These are phyloP conservation scores for Isichthys henryi DNA, from an alignment of 2,113 vertebrate species.

Conservation along the genomic window DNA sequence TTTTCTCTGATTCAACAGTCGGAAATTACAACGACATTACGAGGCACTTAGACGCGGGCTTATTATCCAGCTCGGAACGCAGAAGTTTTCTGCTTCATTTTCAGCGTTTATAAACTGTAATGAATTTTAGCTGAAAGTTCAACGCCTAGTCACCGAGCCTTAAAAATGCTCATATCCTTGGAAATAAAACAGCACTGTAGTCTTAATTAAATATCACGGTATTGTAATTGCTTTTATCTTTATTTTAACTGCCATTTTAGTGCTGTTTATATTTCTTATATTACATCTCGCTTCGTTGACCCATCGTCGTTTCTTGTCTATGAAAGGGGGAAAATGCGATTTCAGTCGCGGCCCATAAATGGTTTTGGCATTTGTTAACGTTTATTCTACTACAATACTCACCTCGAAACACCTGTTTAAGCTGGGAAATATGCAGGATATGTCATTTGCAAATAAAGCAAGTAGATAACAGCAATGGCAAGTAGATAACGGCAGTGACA, in stretches of 20 bases:
- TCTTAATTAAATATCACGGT: slow-evolving; percentile 8
- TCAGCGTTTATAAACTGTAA: slow-evolving; percentile 15
- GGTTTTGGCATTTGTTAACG: background rate
- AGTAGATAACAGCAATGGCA: background rate
- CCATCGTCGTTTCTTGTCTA: background rate
- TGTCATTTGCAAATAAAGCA: background rate
- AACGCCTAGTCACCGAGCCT: background rate
- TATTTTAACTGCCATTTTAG: slow-evolving; percentile 9
- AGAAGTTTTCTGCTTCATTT: slow-evolving; percentile 9
- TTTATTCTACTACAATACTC: background rate
- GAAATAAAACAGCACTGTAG: slow-evolving; percentile 1
- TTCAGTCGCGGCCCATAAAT: background rate
- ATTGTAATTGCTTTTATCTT: slow-evolving; percentile 6
- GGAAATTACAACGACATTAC: slow-evolving; percentile 10
- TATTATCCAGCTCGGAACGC: background rate
- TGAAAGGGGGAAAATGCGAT: background rate
- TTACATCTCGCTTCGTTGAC: background rate
- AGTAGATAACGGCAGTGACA: background rate
- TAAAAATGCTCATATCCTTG: background rate
- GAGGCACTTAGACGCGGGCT: background rate
- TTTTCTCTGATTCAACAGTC: slow-evolving; percentile 13
- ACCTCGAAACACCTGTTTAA: background rate
- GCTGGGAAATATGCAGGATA: background rate
- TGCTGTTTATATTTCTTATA: background rate
- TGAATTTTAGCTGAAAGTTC: slow-evolving; percentile 16